Evolutionary conservation across 2,888 invertebrate genomes (phyloP).

Genomic region (Eutolmus rufibarbis): DNA sequence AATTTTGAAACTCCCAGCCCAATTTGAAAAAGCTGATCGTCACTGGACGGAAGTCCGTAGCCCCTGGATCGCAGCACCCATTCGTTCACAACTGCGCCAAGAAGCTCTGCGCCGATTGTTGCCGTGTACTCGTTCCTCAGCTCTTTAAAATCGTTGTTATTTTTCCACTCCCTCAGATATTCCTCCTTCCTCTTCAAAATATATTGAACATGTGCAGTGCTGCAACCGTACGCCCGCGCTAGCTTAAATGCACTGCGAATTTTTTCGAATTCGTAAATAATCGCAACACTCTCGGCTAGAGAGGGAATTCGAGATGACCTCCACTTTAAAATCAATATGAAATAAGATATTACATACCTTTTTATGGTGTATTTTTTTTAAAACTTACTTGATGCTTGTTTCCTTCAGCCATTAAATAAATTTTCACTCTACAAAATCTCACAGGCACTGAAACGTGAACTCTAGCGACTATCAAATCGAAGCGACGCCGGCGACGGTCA

Average conservation of each 20-base stretch:
- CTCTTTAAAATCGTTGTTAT: neutral
- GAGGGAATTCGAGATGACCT: neutral
- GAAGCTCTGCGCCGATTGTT: neutral
- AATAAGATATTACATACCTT: neutral
- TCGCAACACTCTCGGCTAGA: neutral
- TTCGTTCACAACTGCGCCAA: neutral
- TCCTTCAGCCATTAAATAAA: neutral
- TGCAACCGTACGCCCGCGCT: neutral
- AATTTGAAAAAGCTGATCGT: neutral
- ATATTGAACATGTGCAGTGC: neutral
- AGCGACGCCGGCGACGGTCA: neutral
- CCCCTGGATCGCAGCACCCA: neutral
- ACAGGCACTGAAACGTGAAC: neutral
- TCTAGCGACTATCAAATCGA: neutral
- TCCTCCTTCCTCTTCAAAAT: neutral
- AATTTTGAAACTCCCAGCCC: neutral
- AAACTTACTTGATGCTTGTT: neutral
- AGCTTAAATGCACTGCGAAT: neutral
- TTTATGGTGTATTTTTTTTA: neutral
- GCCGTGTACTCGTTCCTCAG: neutral
- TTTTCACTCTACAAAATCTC: neutral
- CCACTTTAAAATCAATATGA: neutral
- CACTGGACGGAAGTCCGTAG: neutral
- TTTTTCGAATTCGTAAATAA: neutral
- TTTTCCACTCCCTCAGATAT: neutral